Conservation (phyloP, 2,888 invertebrate genomes). For the Odontothrips loti region DNA sequence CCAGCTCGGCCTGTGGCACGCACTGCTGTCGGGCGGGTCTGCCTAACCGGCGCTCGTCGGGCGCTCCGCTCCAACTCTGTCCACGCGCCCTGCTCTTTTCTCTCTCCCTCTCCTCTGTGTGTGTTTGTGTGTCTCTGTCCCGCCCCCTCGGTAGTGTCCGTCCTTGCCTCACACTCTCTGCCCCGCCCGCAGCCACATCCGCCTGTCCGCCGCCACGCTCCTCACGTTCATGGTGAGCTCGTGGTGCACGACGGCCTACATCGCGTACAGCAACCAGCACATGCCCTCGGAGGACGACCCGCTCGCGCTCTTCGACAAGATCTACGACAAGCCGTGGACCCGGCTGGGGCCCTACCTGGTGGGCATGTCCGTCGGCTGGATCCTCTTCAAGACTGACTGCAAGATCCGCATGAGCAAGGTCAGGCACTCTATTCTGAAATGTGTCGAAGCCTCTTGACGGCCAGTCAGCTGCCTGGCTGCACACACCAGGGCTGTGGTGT, state of each 20-base stretch:
- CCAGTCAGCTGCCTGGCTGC: too few species aligned
- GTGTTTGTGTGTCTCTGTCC: neutral
- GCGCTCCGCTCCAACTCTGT: neutral
- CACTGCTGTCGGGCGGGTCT: neutral
- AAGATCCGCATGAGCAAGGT: slow-evolving; percentile 70
- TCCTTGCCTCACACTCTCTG: neutral
- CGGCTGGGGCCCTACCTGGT: slow-evolving; percentile 77
- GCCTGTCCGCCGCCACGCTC: slow-evolving; percentile 64
- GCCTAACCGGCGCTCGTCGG: neutral
- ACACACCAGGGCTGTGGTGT: too few species aligned
- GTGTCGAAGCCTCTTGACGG: neutral
- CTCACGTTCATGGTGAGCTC: slow-evolving; percentile 67
- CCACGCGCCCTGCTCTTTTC: neutral
- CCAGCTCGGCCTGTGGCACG: neutral
- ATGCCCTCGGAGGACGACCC: slow-evolving; percentile 54
- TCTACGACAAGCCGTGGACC: slow-evolving; percentile 88
- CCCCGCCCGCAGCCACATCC: slow-evolving; percentile 62
- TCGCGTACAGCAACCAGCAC: slow-evolving; percentile 73
- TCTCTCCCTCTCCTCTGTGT: neutral
- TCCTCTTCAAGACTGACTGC: slow-evolving; percentile 75
- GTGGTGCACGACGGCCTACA: slow-evolving; percentile 72
- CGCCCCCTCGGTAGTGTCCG: neutral
- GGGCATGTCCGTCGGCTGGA: slow-evolving; percentile 80
- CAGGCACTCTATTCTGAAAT: slow-evolving; percentile 36
- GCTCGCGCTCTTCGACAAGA: slow-evolving; percentile 74